phyloP scores from a whole-genome alignment of 2,888 invertebrate genomes.

The Ferdinandea cuprea region DNA sequence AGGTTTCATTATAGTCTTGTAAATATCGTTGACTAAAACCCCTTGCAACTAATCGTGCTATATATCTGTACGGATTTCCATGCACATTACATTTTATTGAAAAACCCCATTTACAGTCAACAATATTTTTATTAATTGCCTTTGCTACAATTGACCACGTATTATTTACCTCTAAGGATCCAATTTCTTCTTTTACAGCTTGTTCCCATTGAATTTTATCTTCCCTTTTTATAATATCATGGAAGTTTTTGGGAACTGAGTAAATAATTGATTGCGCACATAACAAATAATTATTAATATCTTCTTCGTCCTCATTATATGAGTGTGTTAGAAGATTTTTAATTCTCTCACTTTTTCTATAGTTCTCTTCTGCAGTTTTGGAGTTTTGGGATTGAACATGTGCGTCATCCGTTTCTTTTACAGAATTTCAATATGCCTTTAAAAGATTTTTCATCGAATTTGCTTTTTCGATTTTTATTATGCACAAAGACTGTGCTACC shows the following conservation, averaged over 20 bases:
- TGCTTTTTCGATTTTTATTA: constrained; percentile 34
- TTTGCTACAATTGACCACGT: constrained; percentile 65
- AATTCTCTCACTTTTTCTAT: too few species aligned
- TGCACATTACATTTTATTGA: constrained; percentile 65
- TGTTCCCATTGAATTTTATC: constrained; percentile 61
- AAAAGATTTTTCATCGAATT: constrained; percentile 42
- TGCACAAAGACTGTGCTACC: constrained; percentile 37
- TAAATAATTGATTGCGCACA: not conserved
- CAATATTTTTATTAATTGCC: constrained; percentile 65
- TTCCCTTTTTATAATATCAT: constrained; percentile 54
- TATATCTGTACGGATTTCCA: constrained; percentile 27
- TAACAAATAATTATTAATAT: not conserved
- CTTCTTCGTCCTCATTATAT: too few species aligned
- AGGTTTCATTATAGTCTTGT: constrained; percentile 17
- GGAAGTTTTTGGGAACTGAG: constrained; percentile 56
- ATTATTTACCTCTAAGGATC: constrained; percentile 64
- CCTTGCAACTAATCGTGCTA: constrained; percentile 9
- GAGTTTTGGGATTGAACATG: not conserved
- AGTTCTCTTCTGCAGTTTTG: too few species aligned
- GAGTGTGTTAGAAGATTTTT: too few species aligned
- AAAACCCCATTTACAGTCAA: constrained; percentile 75
- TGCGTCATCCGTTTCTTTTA: not conserved
- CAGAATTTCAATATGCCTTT: constrained; percentile 68
- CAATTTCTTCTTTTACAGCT: constrained; percentile 72
- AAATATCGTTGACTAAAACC: constrained; percentile 30